phyloP scores from a whole-genome alignment of 1,140 invertebrate species.

The Acyrthosiphon pisum region DNA sequence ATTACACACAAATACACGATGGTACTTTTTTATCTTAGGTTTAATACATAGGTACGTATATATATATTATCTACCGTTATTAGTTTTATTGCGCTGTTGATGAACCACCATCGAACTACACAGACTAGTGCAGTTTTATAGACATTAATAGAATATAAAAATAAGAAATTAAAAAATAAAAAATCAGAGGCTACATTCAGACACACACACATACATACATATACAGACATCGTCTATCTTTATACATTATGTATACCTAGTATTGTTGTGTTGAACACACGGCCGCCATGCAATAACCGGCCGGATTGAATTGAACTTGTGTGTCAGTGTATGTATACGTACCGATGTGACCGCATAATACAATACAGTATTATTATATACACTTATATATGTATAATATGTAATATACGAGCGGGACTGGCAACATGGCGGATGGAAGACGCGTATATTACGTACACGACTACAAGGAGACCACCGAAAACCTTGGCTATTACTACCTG shows the following conservation, averaged over 20 bases:
- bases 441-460: constrained; percentile 6
- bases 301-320: constrained; percentile 42
- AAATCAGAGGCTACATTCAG: background rate
- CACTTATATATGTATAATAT: constrained; percentile 31
- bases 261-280: constrained; percentile 35
- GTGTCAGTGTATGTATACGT: constrained; percentile 5
- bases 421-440: constrained; percentile 48
- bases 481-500: constrained; percentile 44
- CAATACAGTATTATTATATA: constrained; percentile 39
- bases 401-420: background rate
- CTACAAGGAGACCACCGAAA: constrained; percentile 34
- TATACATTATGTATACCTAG: background rate
- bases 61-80: constrained; percentile 26
- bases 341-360: constrained; percentile 38
- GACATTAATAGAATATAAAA: background rate
- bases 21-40: background rate
- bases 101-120: background rate
- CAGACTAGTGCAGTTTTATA: background rate
- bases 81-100: constrained; percentile 33
- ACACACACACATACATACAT: background rate
- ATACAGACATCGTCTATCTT: background rate
- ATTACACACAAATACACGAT: constrained; percentile 41
- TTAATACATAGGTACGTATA: background rate
- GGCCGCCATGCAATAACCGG: constrained; percentile 29
- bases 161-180: constrained; percentile 30